These are phyloP conservation scores for Forbesichthys papilliferus DNA, from an alignment of 2,113 vertebrate species.

Conservation along the genomic window DNA sequence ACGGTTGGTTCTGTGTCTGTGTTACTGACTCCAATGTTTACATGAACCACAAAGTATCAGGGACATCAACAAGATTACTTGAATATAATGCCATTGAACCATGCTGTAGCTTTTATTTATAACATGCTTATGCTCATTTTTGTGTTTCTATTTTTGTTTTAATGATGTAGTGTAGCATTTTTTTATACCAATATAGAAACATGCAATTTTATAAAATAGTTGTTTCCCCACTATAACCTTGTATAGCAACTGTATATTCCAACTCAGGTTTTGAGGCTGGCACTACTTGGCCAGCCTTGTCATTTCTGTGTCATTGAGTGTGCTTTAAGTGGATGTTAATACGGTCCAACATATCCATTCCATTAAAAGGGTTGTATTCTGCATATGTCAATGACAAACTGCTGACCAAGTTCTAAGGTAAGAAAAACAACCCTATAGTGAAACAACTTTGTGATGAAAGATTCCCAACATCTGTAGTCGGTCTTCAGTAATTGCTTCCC, in stretches of 20 bases:
- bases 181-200: constrained; percentile 51
- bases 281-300: constrained; percentile 24
- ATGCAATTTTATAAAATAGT: constrained; percentile 39
- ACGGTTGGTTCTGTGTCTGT: constrained; percentile 70
- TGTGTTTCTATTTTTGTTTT: constrained; percentile 24
- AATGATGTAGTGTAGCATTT: constrained; percentile 60
- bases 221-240: constrained; percentile 43
- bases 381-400: constrained; percentile 34
- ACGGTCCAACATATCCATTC: constrained; percentile 23
- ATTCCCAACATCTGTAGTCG: constrained; percentile 51
- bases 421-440: background rate
- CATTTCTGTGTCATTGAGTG: constrained; percentile 41
- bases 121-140: constrained; percentile 10
- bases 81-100: constrained; percentile 82
- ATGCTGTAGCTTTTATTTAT: constrained; percentile 78
- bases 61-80: constrained; percentile 85
- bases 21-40: constrained; percentile 78
- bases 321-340: constrained; percentile 65
- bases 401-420: constrained; percentile 1
- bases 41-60: constrained; percentile 80
- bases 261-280: constrained; percentile 63
- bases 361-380: constrained; percentile 53
- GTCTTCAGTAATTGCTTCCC: constrained; percentile 53
- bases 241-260: constrained; percentile 48
- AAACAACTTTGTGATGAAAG: constrained; percentile 32